Conservation (phyloP, 2,888 invertebrate species). For the Macrosoma leucophasiata region DNA sequence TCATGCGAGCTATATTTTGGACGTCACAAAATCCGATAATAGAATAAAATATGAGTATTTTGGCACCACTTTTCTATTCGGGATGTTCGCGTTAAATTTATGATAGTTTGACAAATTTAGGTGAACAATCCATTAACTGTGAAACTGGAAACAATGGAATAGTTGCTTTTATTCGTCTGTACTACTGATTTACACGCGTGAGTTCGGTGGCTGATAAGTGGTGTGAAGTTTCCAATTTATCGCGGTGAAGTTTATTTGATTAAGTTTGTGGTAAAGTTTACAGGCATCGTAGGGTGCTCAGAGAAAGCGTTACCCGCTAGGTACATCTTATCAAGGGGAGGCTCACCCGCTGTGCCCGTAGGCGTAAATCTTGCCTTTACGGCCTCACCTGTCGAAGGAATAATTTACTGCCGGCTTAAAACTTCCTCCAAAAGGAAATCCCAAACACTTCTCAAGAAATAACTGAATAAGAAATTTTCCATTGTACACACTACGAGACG, state of each 20-base stretch:
- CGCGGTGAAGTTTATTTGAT: slow-evolving; percentile 34
- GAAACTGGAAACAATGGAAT: slow-evolving; percentile 33
- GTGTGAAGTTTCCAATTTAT: slow-evolving; percentile 55
- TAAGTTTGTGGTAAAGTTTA: slow-evolving; percentile 33
- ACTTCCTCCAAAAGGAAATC: slow-evolving; percentile 67
- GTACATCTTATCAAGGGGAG: slow-evolving; percentile 69
- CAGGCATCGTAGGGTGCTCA: slow-evolving; percentile 57
- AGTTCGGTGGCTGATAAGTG: slow-evolving; percentile 25
- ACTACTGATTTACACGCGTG: slow-evolving; percentile 8
- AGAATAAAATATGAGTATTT: no score
- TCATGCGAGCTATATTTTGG: slow-evolving; percentile 36
- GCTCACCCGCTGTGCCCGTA: slow-evolving; percentile 56
- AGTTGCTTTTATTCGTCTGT: slow-evolving; percentile 18
- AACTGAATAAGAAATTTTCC: slow-evolving; percentile 70
- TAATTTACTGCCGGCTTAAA: slow-evolving; percentile 74
- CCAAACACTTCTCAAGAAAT: slow-evolving; percentile 72
- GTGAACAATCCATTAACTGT: slow-evolving; percentile 44
- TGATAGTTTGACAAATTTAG: slow-evolving; percentile 37
- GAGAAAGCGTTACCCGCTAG: slow-evolving; percentile 53
- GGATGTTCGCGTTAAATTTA: slow-evolving; percentile 38
- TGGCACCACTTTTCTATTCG: slow-evolving; percentile 38
- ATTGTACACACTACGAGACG: slow-evolving; percentile 47
- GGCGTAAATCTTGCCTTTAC: slow-evolving; percentile 74
- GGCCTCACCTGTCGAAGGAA: slow-evolving; percentile 73
- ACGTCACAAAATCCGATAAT: slow-evolving; percentile 38